Percentiles rank a stretch among this genome's conserved stretches.
These are phyloP conservation scores for Cephus nigrinus DNA, from an alignment of 2,888 invertebrate genomes.

Conservation along the genomic window DNA sequence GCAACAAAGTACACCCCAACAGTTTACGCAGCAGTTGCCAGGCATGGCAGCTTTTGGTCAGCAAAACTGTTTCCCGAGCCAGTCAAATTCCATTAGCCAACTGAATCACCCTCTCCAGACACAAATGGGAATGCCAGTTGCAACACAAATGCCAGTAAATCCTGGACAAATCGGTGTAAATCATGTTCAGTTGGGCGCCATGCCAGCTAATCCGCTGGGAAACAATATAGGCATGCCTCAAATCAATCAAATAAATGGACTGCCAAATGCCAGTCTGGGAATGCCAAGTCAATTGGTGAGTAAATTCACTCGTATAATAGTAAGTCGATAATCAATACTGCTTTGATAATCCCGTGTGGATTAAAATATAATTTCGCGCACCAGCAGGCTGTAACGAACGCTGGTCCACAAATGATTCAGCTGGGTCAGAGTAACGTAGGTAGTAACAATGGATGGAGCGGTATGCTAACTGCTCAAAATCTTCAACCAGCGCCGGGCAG, in stretches of 20 bases:
- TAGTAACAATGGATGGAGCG: constrained; percentile 59
- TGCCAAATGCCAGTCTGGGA: constrained; percentile 44
- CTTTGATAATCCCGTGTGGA: constrained; percentile 2
- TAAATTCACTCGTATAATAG: neutral
- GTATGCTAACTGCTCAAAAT: constrained; percentile 57
- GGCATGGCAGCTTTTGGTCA: constrained; percentile 42
- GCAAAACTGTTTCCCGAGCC: constrained; percentile 46
- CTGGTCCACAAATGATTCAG: constrained; percentile 51
- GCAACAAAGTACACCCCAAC: constrained; percentile 49
- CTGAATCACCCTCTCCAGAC: constrained; percentile 43
- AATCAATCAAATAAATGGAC: constrained; percentile 51
- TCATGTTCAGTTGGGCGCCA: constrained; percentile 41
- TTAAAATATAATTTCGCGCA: constrained; percentile 11
- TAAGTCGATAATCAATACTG: neutral
- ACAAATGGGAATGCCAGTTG: constrained; percentile 49
- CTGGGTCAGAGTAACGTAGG: constrained; percentile 48
- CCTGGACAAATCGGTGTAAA: constrained; percentile 51
- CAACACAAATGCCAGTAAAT: constrained; percentile 48
- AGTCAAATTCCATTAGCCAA: constrained; percentile 46
- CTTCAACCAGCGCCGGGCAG: constrained; percentile 63
- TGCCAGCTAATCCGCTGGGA: constrained; percentile 42
- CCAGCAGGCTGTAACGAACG: constrained; percentile 27
- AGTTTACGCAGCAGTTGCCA: constrained; percentile 33
- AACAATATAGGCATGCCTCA: constrained; percentile 46
- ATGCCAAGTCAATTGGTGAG: constrained; percentile 34